A percentile compares a stretch with the other conserved stretches of the same genome.
Evolutionary conservation across 2,797 vertebrate species (phyloP).

Genomic region (Gambelia wislizenii): DNA sequence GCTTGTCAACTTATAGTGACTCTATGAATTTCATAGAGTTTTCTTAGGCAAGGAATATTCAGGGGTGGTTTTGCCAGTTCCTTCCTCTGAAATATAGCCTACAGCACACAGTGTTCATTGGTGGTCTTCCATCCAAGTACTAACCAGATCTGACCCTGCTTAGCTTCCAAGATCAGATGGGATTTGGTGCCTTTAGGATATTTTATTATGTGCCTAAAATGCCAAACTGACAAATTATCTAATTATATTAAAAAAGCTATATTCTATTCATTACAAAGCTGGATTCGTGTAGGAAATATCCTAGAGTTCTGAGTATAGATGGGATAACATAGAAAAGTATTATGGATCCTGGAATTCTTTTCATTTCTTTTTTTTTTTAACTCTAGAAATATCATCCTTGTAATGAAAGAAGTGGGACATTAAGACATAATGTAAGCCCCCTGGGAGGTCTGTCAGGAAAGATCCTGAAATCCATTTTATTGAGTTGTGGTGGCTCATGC

Average conservation of each 20-base stretch:
- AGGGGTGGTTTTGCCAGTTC: too few species aligned
- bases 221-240: constrained; percentile 77
- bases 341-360: constrained; percentile 58
- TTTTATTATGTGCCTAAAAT: constrained; percentile 68
- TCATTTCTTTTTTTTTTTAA: too few species aligned
- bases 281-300: constrained; percentile 71
- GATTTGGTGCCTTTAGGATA: too few species aligned
- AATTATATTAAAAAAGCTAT: constrained; percentile 61
- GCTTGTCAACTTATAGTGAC: too few species aligned
- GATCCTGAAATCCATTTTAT: neutral
- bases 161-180: neutral
- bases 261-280: constrained; percentile 42
- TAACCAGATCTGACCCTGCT: too few species aligned
- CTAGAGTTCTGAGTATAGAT: constrained; percentile 60
- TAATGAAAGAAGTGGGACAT: constrained; percentile 53
- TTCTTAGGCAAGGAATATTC: too few species aligned
- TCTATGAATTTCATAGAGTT: too few species aligned
- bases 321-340: constrained; percentile 56
- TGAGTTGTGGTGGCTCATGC: neutral
- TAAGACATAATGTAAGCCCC: constrained; percentile 45
- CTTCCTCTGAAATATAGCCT: too few species aligned
- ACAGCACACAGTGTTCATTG: too few species aligned
- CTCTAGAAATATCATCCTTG: constrained; percentile 48
- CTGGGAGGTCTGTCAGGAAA: neutral
- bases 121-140: too few species aligned